Conservation (phyloP, 1,140 invertebrate genomes). For the Aricia agestis region DNA sequence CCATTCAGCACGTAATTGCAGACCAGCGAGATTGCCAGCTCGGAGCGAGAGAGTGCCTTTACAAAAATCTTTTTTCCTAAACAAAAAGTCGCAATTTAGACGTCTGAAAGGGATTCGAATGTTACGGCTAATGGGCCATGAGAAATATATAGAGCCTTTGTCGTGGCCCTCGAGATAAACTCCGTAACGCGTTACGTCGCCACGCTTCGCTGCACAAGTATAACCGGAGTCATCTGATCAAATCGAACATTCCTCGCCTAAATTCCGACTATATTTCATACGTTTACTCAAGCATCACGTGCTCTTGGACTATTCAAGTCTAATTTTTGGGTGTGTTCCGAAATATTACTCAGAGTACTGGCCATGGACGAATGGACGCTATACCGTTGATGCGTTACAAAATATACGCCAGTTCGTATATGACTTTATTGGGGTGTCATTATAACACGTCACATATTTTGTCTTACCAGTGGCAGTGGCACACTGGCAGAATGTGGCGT, state of each 20-base stretch:
- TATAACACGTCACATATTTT: too few species aligned
- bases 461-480: too few species aligned
- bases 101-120: slow-evolving; percentile 16
- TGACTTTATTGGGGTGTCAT: too few species aligned
- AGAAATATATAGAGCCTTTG: slow-evolving; percentile 15
- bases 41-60: slow-evolving; percentile 14
- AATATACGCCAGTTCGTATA: too few species aligned
- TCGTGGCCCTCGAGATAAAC: slow-evolving; percentile 6
- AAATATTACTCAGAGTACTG: too few species aligned
- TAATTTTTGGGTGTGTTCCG: too few species aligned
- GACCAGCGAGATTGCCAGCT: not conserved
- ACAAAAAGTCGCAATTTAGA: slow-evolving; percentile 22
- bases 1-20: slow-evolving; percentile 9
- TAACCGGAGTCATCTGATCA: not conserved
- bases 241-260: not conserved
- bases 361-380: too few species aligned
- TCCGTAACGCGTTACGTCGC: not conserved
- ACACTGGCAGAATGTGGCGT: too few species aligned
- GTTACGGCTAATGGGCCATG: slow-evolving; percentile 11
- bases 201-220: not conserved
- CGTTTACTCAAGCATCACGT: not conserved
- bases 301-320: too few species aligned
- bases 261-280: not conserved
- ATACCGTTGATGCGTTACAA: too few species aligned
- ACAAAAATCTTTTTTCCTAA: slow-evolving; percentile 21